Conservation (phyloP, 2,797 vertebrate species). For the Synanceia verrucosa region DNA sequence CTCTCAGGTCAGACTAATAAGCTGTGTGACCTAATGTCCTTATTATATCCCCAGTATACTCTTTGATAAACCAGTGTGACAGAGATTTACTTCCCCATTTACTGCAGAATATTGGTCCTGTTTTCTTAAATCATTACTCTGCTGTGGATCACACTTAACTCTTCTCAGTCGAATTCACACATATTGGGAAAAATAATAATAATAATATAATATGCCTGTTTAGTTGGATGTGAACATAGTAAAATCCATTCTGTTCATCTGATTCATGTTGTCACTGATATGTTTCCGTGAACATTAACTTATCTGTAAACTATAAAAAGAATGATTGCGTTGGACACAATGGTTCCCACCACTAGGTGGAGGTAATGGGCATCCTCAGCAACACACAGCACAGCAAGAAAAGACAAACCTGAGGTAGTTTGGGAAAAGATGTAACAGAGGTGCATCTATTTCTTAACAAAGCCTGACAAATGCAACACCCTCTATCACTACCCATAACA, state of each 20-base stretch:
- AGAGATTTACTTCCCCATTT: background rate
- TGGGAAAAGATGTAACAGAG: background rate
- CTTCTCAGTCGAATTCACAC: background rate
- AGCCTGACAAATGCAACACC: background rate
- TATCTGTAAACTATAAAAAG: background rate
- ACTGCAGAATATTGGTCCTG: background rate
- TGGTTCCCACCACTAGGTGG: conserved; percentile 63
- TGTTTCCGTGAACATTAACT: background rate
- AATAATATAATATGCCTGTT: no score
- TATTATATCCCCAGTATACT: background rate
- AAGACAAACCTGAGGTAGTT: background rate
- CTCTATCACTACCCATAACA: no score
- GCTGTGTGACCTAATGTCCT: background rate
- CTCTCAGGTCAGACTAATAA: conserved; percentile 34
- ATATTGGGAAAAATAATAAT: background rate
- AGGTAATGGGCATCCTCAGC: conserved; percentile 7
- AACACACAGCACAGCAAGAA: background rate
- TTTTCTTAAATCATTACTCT: background rate
- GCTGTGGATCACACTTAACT: background rate
- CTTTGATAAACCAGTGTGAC: conserved; percentile 2
- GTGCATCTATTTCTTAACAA: background rate
- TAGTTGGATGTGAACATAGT: background rate
- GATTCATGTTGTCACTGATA: background rate
- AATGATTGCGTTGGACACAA: background rate
- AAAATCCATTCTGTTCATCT: background rate